Evolutionary conservation across 2,113 vertebrate genomes (phyloP).

Genomic region (Catagonus wagneri): DNA sequence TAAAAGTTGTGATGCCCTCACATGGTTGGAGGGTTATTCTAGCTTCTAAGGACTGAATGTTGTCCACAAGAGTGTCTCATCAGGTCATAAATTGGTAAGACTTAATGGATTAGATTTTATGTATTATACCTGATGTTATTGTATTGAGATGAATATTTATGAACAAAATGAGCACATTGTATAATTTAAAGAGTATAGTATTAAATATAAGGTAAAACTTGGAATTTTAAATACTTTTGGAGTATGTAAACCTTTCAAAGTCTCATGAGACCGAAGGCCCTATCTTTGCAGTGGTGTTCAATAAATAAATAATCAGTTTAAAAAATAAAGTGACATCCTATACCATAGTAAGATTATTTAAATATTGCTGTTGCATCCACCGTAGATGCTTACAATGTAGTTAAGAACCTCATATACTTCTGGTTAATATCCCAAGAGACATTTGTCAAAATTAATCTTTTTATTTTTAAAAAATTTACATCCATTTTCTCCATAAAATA

Average conservation of each 20-base stretch:
- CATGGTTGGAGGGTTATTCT: conserved; percentile 85
- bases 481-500: conserved; percentile 62
- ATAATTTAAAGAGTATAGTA: conserved; percentile 75
- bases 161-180: conserved; percentile 81
- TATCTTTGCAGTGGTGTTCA: conserved; percentile 70
- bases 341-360: conserved; percentile 49
- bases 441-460: conserved; percentile 49
- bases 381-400: conserved; percentile 14
- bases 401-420: conserved; percentile 37
- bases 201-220: conserved; percentile 76
- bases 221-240: conserved; percentile 76
- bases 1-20: conserved; percentile 86
- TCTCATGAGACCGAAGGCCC: conserved; percentile 47
- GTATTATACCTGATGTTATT: conserved; percentile 85
- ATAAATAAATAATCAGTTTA: conserved; percentile 66
- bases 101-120: conserved; percentile 85
- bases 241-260: conserved; percentile 71
- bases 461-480: not conserved
- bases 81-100: conserved; percentile 87
- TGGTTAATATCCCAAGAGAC: conserved; percentile 44
- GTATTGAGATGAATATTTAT: conserved; percentile 84
- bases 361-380: conserved; percentile 55
- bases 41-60: conserved; percentile 86
- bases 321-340: conserved; percentile 69
- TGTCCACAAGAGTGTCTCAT: conserved; percentile 86